Conservation (phyloP, 2,797 vertebrate genomes). For the Microcaecilia unicolor region DNA sequence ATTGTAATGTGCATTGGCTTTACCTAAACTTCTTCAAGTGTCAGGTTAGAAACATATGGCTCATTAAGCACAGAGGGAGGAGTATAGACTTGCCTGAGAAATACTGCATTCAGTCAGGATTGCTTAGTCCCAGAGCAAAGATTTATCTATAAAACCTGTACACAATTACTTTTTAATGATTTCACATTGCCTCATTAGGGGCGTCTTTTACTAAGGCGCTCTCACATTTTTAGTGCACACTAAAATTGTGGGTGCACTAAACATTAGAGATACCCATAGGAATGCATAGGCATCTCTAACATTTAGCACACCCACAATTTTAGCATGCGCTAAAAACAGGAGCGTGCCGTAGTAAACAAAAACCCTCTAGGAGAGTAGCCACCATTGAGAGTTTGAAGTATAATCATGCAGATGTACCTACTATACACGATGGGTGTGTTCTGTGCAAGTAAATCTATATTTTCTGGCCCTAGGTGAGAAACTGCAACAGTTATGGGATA, state of each 20-base stretch:
- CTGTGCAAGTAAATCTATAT: too few species aligned
- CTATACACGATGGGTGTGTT: too few species aligned
- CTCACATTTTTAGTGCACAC: too few species aligned
- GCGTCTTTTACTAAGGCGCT: too few species aligned
- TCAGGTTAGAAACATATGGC: constrained; percentile 57
- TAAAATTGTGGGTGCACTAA: too few species aligned
- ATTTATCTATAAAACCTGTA: constrained; percentile 49
- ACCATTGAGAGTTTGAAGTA: constrained; percentile 44
- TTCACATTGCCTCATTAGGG: constrained; percentile 60
- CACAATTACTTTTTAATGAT: constrained; percentile 58
- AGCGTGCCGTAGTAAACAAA: too few species aligned
- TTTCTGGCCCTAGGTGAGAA: too few species aligned
- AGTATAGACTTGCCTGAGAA: constrained; percentile 33
- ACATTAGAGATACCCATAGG: too few species aligned
- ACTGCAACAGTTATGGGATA: too few species aligned
- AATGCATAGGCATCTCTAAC: too few species aligned
- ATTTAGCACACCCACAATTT: too few species aligned
- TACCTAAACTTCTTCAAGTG: constrained; percentile 39
- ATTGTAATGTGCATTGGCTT: constrained; percentile 38
- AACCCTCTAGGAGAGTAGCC: constrained; percentile 43
- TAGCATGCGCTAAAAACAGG: too few species aligned
- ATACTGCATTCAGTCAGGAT: constrained; percentile 47
- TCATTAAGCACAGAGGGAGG: constrained; percentile 65
- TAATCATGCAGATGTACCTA: constrained; percentile 45
- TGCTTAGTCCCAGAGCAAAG: constrained; percentile 39